Evolutionary conservation across 1,140 invertebrate genomes (phyloP).

Genomic region (Tetramorium alpestre): DNA sequence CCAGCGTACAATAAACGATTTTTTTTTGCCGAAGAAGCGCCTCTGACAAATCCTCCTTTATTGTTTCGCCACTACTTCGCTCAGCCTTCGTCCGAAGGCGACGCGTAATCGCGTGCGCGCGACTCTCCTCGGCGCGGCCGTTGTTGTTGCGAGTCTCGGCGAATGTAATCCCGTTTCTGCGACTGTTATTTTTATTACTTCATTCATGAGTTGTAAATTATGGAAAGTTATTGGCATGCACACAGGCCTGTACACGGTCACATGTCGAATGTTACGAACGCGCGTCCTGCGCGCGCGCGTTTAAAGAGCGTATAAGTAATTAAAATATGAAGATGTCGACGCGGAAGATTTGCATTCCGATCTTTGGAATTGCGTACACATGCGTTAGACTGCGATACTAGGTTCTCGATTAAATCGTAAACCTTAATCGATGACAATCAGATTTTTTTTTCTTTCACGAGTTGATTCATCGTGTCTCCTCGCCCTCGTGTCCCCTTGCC

Average conservation of each 20-base stretch:
- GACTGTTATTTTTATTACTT: conserved; percentile 51
- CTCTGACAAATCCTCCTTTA: not conserved
- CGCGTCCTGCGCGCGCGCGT: not conserved
- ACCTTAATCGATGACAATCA: not conserved
- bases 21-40: not conserved
- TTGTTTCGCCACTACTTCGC: conserved; percentile 4
- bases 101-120: not conserved
- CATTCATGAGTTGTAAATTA: conserved; percentile 54
- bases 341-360: not conserved
- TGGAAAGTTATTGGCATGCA: conserved; percentile 15
- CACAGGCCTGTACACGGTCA: not conserved
- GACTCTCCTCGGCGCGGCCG: not conserved
- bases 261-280: not conserved
- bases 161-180: conserved; percentile 9
- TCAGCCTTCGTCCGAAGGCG: not conserved
- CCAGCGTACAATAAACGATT: not conserved
- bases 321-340: conserved; percentile 31
- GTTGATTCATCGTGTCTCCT: not conserved
- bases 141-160: conserved; percentile 20
- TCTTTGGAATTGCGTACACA: not conserved
- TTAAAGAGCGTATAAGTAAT: conserved; percentile 27
- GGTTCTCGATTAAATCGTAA: not conserved
- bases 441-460: not conserved
- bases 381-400: not conserved
- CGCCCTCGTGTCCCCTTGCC: not conserved